These are phyloP conservation scores for Papilio aristodemus DNA, from an alignment of 1,140 invertebrate species.

Conservation along the genomic window DNA sequence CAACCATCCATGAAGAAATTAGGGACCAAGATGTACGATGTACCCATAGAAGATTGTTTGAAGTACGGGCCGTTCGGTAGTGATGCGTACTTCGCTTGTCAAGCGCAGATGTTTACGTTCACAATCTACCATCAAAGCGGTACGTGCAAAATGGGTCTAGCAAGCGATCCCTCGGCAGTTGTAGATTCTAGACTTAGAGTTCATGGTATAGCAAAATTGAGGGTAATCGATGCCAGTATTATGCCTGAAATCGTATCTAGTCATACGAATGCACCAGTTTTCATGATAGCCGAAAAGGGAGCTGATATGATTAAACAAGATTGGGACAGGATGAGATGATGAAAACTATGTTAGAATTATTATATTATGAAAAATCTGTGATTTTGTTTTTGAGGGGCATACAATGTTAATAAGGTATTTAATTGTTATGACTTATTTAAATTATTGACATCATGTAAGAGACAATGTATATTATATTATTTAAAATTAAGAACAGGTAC, in stretches of 20 bases:
- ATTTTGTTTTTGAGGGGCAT: constrained; percentile 39
- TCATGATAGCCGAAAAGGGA: constrained; percentile 85
- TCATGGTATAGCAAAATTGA: constrained; percentile 84
- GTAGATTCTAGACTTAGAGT: constrained; percentile 86
- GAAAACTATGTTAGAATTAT: constrained; percentile 21
- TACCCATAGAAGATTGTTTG: constrained; percentile 83
- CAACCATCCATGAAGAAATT: constrained; percentile 82
- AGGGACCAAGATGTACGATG: constrained; percentile 82
- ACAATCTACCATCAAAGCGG: constrained; percentile 91
- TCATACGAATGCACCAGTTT: constrained; percentile 83
- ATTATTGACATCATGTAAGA: neutral
- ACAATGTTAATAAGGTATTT: neutral
- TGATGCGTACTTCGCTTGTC: constrained; percentile 88
- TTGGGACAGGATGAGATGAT: constrained; percentile 63
- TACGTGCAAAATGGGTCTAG: constrained; percentile 92
- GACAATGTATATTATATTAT: no score
- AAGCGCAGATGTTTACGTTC: constrained; percentile 85
- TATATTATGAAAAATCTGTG: constrained; percentile 46
- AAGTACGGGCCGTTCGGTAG: constrained; percentile 82
- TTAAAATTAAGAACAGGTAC: no score
- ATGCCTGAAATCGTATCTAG: constrained; percentile 84
- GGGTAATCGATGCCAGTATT: constrained; percentile 90
- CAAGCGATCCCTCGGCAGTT: constrained; percentile 84
- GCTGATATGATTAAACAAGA: constrained; percentile 83
- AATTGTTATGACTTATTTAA: neutral